phyloP scores from a whole-genome alignment of 64 coral and sea anemone species.

The Dendrophyllia cribrosa region DNA sequence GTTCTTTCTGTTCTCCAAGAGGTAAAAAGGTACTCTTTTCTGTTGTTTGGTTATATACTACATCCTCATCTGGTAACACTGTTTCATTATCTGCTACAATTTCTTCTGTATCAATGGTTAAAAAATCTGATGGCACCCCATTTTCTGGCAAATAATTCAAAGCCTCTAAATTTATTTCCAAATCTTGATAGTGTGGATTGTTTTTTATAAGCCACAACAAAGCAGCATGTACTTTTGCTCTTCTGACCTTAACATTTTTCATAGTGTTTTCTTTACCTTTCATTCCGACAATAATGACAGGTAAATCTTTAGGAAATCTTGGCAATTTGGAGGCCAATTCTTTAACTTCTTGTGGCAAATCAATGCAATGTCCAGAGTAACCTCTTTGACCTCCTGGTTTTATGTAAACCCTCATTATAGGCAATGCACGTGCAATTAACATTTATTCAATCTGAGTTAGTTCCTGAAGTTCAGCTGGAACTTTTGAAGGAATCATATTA shows the following conservation, averaged over 20 bases:
- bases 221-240: conserved; percentile 25
- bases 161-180: conserved; percentile 7
- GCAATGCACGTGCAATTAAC: too few species aligned
- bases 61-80: conserved; percentile 38
- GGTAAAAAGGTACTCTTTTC: conserved; percentile 63
- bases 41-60: conserved; percentile 36
- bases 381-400: conserved; percentile 55
- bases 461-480: conserved; percentile 37
- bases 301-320: conserved; percentile 16
- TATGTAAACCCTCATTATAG: conserved; percentile 56
- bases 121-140: conserved; percentile 21
- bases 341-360: conserved; percentile 20
- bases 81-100: conserved; percentile 32
- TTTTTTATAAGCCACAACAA: conserved; percentile 8
- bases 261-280: conserved; percentile 34
- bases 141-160: conserved; percentile 32
- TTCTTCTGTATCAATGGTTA: conserved; percentile 31
- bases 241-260: conserved; percentile 56
- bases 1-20: conserved; percentile 55
- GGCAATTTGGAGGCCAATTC: conserved; percentile 22
- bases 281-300: conserved; percentile 37
- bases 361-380: too few species aligned
- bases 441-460: conserved; percentile 37
- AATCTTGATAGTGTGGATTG: conserved; percentile 35
- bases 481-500: conserved; percentile 32